Conservation (phyloP, 2,113 vertebrate genomes). For the Myotis davidii region DNA sequence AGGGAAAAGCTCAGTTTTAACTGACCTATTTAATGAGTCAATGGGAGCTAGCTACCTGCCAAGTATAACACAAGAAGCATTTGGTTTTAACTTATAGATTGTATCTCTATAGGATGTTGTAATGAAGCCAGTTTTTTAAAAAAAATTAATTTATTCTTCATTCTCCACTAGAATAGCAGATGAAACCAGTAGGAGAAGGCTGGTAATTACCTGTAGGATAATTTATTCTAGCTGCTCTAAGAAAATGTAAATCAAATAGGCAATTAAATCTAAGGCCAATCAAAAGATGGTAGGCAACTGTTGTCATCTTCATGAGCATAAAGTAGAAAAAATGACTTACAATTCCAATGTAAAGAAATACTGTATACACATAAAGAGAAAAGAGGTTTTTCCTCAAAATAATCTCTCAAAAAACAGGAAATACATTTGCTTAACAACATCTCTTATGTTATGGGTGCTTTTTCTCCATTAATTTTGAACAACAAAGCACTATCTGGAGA, state of each 20-base stretch:
- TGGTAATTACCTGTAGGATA: background rate
- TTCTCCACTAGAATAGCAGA: background rate
- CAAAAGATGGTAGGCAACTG: background rate
- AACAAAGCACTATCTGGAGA: slow-evolving; percentile 10
- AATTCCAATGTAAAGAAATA: background rate
- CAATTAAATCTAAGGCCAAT: background rate
- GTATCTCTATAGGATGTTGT: background rate
- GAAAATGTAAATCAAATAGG: background rate
- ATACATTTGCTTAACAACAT: background rate
- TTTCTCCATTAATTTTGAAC: background rate
- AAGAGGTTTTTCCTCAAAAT: slow-evolving; percentile 19
- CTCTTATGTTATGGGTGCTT: background rate
- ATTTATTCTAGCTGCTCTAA: background rate
- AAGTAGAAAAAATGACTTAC: slow-evolving; percentile 16
- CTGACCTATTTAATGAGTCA: background rate
- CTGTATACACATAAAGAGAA: background rate
- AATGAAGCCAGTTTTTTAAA: background rate
- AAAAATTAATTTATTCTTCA: background rate
- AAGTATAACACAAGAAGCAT: background rate
- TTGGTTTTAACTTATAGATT: background rate
- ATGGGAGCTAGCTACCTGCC: background rate
- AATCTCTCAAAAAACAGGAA: background rate
- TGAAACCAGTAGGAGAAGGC: background rate
- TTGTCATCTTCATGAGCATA: background rate
- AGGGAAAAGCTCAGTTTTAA: background rate